Evolutionary conservation across 2,888 invertebrate species (phyloP).

Genomic region (Gari tellinella): DNA sequence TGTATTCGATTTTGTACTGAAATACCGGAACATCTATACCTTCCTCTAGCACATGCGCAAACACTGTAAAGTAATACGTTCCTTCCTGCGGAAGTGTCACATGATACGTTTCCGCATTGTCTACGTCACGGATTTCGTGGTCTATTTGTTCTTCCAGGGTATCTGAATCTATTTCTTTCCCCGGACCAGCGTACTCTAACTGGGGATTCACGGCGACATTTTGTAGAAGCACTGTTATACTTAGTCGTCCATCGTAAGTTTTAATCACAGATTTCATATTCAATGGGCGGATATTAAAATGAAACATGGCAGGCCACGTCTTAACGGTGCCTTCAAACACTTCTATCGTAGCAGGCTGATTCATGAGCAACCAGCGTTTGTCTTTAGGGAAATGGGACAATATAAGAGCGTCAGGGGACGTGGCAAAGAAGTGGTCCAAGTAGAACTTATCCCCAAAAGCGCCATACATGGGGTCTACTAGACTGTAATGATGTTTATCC

Average conservation of each 20-base stretch:
- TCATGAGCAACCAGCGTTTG: constrained; percentile 74
- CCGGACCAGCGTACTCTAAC: constrained; percentile 75
- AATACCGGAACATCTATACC: constrained; percentile 75
- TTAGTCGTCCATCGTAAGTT: constrained; percentile 75
- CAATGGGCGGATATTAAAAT: constrained; percentile 76
- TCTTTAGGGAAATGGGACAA: constrained; percentile 76
- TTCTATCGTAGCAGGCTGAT: constrained; percentile 65
- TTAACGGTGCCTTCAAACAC: constrained; percentile 72
- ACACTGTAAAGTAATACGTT: constrained; percentile 75
- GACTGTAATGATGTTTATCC: constrained; percentile 71
- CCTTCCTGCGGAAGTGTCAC: constrained; percentile 75
- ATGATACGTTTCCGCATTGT: constrained; percentile 78
- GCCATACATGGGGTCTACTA: constrained; percentile 72
- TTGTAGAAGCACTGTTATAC: constrained; percentile 74
- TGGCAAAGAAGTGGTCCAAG: constrained; percentile 74
- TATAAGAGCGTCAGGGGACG: constrained; percentile 73
- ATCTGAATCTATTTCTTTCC: constrained; percentile 68
- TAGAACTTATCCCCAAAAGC: constrained; percentile 71
- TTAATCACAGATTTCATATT: constrained; percentile 74
- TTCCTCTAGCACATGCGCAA: constrained; percentile 75
- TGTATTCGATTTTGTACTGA: constrained; percentile 74
- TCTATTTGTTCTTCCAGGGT: constrained; percentile 72
- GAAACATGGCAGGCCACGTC: constrained; percentile 78
- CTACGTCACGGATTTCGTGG: constrained; percentile 74
- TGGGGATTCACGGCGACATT: constrained; percentile 77